These are phyloP conservation scores for Porphyrio hochstetteri DNA, from an alignment of 2,113 vertebrate species.

Conservation along the genomic window DNA sequence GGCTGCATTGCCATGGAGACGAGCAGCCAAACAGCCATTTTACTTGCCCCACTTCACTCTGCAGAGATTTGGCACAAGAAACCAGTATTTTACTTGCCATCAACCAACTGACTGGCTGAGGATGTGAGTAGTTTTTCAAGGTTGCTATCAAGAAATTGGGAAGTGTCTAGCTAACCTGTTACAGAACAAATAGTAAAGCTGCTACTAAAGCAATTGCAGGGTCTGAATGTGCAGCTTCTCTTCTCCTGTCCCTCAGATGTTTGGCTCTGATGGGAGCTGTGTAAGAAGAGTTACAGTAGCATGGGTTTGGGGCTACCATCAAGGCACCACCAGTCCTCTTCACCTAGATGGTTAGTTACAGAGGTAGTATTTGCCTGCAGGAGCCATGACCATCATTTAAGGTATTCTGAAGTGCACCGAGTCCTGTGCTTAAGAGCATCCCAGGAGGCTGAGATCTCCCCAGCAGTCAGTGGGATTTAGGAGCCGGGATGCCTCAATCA, in stretches of 20 bases:
- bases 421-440: not conserved
- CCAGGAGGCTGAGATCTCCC: not conserved
- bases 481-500: not conserved
- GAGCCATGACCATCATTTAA: not conserved
- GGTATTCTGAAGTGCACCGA: not conserved
- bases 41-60: not conserved
- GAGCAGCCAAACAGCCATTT: conserved; percentile 17
- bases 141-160: not conserved
- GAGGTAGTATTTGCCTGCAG: not conserved
- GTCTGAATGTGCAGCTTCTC: not conserved
- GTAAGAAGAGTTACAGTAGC: not conserved
- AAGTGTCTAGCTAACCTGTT: not conserved
- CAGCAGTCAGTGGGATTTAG: not conserved
- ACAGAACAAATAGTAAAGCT: not conserved
- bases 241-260: not conserved
- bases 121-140: not conserved
- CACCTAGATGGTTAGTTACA: not conserved
- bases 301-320: not conserved
- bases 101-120: not conserved
- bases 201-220: not conserved
- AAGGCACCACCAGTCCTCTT: not conserved
- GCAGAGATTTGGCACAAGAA: not conserved
- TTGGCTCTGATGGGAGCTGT: not conserved
- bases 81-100: not conserved
- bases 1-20: conserved; percentile 38